These are phyloP conservation scores for Himalopsyche japonica DNA, from an alignment of 2,888 invertebrate genomes.

Conservation along the genomic window DNA sequence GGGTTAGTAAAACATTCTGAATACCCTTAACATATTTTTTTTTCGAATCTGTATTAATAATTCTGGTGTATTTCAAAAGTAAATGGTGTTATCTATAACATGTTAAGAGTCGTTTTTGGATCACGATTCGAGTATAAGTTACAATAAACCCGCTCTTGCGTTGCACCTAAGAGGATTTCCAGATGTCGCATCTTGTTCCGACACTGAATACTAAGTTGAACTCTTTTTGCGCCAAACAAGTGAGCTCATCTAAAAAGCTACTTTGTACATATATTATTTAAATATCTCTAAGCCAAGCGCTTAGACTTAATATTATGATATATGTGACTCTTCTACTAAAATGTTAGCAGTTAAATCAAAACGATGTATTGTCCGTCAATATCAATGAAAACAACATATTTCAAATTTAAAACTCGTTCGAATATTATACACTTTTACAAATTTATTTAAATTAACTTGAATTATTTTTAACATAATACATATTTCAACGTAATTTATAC, in stretches of 20 bases:
- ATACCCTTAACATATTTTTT: too few species aligned
- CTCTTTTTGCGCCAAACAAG: neutral
- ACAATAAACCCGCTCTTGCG: constrained; percentile 25
- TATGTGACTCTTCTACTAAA: neutral
- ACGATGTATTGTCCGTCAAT: too few species aligned
- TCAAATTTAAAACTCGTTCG: too few species aligned
- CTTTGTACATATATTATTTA: neutral
- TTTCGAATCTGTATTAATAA: neutral
- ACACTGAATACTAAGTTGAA: constrained; percentile 22
- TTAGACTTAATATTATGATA: neutral
- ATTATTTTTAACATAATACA: too few species aligned
- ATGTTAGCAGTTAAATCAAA: neutral
- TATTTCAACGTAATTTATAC: too few species aligned
- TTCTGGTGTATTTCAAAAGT: constrained; percentile 7
- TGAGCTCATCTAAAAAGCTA: neutral
- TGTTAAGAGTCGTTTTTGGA: constrained; percentile 14
- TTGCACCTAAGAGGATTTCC: constrained; percentile 32
- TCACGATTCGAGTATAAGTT: constrained; percentile 35
- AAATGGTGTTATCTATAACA: constrained; percentile 8
- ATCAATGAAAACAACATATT: too few species aligned
- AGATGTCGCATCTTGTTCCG: constrained; percentile 3
- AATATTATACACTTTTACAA: too few species aligned
- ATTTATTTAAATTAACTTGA: too few species aligned
- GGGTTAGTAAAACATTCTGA: too few species aligned
- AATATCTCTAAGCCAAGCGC: neutral